Evolutionary conservation across 2,113 vertebrate genomes (phyloP).

Genomic region (Thymallus thymallus): DNA sequence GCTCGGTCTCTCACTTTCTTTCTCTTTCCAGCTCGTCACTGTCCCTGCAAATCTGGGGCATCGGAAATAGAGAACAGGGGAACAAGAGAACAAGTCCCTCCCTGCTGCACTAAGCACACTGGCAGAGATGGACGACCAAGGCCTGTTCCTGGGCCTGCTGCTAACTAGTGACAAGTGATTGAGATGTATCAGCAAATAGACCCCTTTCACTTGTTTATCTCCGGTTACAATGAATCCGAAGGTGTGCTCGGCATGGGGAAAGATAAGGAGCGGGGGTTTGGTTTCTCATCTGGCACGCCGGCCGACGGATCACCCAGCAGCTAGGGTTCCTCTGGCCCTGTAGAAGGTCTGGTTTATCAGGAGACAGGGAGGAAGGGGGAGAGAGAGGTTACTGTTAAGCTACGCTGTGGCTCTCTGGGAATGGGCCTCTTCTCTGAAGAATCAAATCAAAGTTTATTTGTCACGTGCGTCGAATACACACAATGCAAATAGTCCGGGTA

Average conservation of each 20-base stretch:
- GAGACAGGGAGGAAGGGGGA: neutral
- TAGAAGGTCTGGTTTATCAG: constrained; percentile 7
- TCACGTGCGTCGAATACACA: too few species aligned
- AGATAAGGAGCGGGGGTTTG: constrained; percentile 39
- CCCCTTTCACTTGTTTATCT: constrained; percentile 58
- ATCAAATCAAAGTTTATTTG: too few species aligned
- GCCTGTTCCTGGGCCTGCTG: constrained; percentile 23
- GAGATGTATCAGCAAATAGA: constrained; percentile 56
- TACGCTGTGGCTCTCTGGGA: neutral
- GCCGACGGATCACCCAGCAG: neutral
- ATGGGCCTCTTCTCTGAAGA: neutral
- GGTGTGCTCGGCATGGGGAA: constrained; percentile 1
- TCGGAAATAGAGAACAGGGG: neutral
- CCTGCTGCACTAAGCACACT: too few species aligned
- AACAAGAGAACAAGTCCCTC: neutral
- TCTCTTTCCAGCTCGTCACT: constrained; percentile 6
- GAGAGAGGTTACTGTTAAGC: neutral
- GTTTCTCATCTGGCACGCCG: constrained; percentile 45
- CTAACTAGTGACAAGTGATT: constrained; percentile 27
- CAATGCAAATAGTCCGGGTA: too few species aligned
- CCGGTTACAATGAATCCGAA: constrained; percentile 43
- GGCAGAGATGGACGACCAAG: too few species aligned
- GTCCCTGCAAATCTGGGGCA: neutral
- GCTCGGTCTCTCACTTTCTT: constrained; percentile 16
- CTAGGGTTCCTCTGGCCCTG: neutral